Base-by-base conservation (phyloP, 2,888 invertebrate genomes). In the Exephanes ischioxanthus region DNA sequence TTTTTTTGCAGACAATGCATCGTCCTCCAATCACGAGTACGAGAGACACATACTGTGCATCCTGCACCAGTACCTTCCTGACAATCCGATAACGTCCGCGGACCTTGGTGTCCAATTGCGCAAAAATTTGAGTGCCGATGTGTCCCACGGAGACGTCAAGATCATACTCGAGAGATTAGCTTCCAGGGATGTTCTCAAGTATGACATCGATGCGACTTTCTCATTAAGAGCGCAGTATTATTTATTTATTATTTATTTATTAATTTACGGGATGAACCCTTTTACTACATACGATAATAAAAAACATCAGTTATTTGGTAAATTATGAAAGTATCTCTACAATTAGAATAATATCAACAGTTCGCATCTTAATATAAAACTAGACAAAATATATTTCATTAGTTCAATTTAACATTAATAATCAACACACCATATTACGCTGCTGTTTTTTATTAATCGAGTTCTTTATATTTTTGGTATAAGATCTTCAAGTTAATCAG, bases 141-240 rank as follows among this genome's bases (percentile, higher is more conserved):
- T 96, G 6, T 94, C 95, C 3, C 95, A 96, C 87, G 94, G 95
- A 70, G 95, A 96, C 88, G 95, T 98, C 9, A 96, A 96, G 89
- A 97, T 97, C 93, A 95, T 97, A 70, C 93, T 98, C 4, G 96
- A 97, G 89, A 97, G 97, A 93, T 96, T 98, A 92, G 96, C 97
- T 1, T 95, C 96, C n/a, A 97, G 97, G 92, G 96, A 96, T 91
- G 93, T 97, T 75, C 96, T 97, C 84, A 95, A 95, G 95, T 95
- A 90, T 91, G 90, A n/a, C n/a, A 48, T 48, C 4, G 5, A 16
- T 48, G 45, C 1, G 16, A 48, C 16, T 48, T 48, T 16, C 14
- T 48, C 45, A 48, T 48, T 3, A 16, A 3, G 16, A 48, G 45
- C 1, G 16, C 16, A 16, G 3, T 48, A 48, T 30, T 30, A 1